Evolutionary conservation across 35 echinoderm and acorn worm genomes (phyloP).

Genomic region (Stichopus chloronotus): DNA sequence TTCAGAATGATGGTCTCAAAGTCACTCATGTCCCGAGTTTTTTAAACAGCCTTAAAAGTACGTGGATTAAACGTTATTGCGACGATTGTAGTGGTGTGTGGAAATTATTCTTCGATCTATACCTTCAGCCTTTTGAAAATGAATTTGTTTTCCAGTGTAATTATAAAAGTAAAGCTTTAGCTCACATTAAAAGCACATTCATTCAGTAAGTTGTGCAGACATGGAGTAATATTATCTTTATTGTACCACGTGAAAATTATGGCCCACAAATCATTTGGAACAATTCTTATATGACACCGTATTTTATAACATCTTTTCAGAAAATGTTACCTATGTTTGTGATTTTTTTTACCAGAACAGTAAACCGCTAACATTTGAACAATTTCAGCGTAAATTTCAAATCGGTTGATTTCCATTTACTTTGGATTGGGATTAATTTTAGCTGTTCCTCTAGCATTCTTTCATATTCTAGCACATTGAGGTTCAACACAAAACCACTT

Average conservation of each 20-base stretch:
- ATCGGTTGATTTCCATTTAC: no score
- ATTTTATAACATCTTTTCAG: background rate
- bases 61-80: background rate
- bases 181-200: background rate
- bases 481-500: no score
- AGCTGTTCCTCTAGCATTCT: background rate
- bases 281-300: no score
- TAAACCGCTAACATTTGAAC: background rate
- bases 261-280: no score
- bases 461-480: no score
- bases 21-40: background rate
- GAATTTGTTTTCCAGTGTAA: background rate
- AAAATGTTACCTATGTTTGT: background rate
- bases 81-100: background rate
- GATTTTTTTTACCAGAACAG: background rate
- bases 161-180: background rate
- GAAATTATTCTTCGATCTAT: background rate
- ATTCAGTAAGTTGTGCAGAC: background rate
- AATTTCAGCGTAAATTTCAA: background rate
- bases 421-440: background rate
- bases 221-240: background rate
- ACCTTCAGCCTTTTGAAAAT: background rate
- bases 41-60: conserved; percentile 1
- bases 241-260: background rate
- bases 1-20: no score